Percentiles rank a stretch among this genome's conserved stretches.
Evolutionary conservation across 1,140 invertebrate genomes (phyloP).

Genomic region (Gryon sp.): DNA sequence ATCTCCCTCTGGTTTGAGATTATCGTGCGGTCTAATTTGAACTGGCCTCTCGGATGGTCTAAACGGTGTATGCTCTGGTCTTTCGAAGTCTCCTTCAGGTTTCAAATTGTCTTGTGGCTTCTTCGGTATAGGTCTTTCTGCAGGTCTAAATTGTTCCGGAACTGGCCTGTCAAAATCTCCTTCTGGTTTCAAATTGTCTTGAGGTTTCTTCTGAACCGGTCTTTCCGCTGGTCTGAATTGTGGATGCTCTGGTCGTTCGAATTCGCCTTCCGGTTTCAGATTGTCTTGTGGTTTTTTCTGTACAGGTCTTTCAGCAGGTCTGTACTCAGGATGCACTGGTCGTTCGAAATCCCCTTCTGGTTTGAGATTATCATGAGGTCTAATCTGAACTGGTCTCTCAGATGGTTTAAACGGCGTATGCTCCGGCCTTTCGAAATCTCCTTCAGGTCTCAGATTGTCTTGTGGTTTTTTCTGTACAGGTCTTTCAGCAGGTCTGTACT

Average conservation of each 20-base stretch:
- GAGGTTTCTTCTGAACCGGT: conserved; percentile 78
- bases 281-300: conserved; percentile 81
- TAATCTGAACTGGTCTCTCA: conserved; percentile 77
- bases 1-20: conserved; percentile 81
- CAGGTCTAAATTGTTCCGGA: conserved; percentile 78
- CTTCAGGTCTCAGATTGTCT: conserved; percentile 79
- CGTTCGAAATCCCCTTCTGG: conserved; percentile 80
- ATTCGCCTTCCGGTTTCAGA: conserved; percentile 76
- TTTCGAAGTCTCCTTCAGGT: conserved; percentile 81
- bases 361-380: conserved; percentile 83
- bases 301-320: conserved; percentile 79
- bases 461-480: conserved; percentile 13
- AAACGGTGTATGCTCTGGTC: conserved; percentile 69
- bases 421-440: conserved; percentile 81
- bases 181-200: conserved; percentile 78
- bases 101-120: conserved; percentile 78
- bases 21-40: conserved; percentile 76
- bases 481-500: conserved; percentile 16
- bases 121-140: conserved; percentile 76
- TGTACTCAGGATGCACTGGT: conserved; percentile 65
- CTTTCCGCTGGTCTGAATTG: conserved; percentile 81
- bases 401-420: conserved; percentile 65
- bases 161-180: conserved; percentile 72
- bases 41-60: conserved; percentile 79
- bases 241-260: conserved; percentile 75